Evolutionary conservation across 1,140 invertebrate species (phyloP).

Genomic region (Trypoxylus dichotomus): DNA sequence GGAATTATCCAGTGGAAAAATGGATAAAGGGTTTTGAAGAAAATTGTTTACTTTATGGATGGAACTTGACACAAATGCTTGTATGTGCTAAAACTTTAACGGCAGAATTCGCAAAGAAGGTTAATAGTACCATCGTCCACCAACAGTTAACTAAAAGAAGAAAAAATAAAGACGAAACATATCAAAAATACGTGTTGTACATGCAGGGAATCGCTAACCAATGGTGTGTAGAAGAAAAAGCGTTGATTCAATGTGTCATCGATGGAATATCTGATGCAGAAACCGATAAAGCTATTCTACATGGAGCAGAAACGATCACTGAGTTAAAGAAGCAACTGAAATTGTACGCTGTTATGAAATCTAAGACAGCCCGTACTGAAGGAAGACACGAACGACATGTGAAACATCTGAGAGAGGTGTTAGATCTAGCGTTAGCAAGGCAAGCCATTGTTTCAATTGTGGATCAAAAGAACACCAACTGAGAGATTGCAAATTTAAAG

Average conservation of each 20-base stretch:
- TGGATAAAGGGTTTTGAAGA: neutral
- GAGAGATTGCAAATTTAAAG: too few species aligned
- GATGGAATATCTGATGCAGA: neutral
- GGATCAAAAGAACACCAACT: neutral
- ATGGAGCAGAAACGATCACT: neutral
- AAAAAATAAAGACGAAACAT: neutral
- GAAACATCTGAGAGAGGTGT: neutral
- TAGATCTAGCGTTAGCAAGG: neutral
- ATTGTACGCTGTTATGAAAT: neutral
- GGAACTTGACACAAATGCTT: neutral
- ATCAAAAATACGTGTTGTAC: conserved; percentile 12
- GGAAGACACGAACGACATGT: too few species aligned
- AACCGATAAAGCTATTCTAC: neutral
- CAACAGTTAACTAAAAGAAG: neutral
- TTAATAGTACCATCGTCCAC: conserved; percentile 28
- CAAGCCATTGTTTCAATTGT: neutral
- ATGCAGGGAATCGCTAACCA: too few species aligned
- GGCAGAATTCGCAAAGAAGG: too few species aligned
- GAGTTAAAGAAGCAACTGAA: neutral
- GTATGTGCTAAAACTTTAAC: neutral
- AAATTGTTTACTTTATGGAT: neutral
- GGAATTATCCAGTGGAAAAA: too few species aligned
- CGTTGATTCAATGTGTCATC: too few species aligned
- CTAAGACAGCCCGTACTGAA: neutral
- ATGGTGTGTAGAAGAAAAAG: neutral